Evolutionary conservation across 2,797 vertebrate species (phyloP).

Genomic region (Gymnocypris eckloni): DNA sequence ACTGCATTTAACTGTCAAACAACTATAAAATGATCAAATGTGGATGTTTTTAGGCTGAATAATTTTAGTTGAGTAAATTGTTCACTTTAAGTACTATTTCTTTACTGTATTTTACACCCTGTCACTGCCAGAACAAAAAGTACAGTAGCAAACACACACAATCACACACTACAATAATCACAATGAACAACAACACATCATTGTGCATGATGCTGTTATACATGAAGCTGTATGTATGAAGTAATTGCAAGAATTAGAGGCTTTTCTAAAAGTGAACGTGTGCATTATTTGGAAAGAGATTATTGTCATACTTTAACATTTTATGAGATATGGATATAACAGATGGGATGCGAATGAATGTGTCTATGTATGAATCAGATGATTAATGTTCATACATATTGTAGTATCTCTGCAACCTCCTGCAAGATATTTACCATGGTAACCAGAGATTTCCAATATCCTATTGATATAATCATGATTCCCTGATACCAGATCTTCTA

Average conservation of each 20-base stretch:
- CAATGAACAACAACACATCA: not conserved
- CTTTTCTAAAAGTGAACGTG: not conserved
- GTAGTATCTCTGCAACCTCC: not conserved
- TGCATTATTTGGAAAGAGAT: not conserved
- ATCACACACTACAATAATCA: not conserved
- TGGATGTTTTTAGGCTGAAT: not conserved
- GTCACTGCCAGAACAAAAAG: not conserved
- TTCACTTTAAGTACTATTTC: not conserved
- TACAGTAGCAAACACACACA: not conserved
- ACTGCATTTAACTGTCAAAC: not conserved
- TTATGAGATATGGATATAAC: not conserved
- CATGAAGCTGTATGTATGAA: not conserved
- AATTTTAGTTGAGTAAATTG: not conserved
- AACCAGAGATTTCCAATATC: not conserved
- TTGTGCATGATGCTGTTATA: not conserved
- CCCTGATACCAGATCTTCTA: not conserved
- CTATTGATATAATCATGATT: not conserved
- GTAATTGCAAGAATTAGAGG: not conserved
- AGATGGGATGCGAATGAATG: conserved; percentile 4
- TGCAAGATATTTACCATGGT: not conserved
- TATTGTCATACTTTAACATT: not conserved
- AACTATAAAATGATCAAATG: not conserved
- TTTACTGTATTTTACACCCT: not conserved
- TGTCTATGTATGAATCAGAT: not conserved
- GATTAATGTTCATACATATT: not conserved